A percentile compares a stretch with the other conserved stretches of the same genome.
phyloP scores from a whole-genome alignment of 30 jellyfish, hydroid and myxozoan species.

The Pelagia noctiluca region DNA sequence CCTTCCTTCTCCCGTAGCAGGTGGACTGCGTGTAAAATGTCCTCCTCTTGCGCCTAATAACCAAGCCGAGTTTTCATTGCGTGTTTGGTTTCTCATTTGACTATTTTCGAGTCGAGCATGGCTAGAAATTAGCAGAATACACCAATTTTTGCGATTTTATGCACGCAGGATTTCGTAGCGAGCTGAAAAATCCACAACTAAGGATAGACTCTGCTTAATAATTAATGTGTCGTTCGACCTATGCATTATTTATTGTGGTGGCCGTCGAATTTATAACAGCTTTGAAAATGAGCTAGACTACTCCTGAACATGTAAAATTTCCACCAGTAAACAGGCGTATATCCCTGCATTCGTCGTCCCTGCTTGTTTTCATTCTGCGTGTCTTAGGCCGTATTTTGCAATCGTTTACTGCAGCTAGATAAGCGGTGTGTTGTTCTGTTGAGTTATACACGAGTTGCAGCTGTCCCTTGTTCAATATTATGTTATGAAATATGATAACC shows the following conservation, averaged over 20 bases:
- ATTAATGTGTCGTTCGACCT: conserved; percentile 54
- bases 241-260: conserved; percentile 62
- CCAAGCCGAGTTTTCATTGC: neutral
- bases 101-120: neutral
- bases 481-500: too few species aligned
- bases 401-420: too few species aligned
- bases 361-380: too few species aligned
- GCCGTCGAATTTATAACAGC: conserved; percentile 45
- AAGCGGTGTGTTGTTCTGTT: too few species aligned
- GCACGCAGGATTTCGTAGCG: conserved; percentile 20
- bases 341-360: neutral
- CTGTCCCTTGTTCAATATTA: too few species aligned
- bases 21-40: neutral
- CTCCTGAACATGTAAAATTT: neutral
- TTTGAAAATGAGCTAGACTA: conserved; percentile 42
- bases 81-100: neutral
- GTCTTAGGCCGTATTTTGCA: too few species aligned
- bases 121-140: neutral
- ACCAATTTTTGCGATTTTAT: conserved; percentile 35
- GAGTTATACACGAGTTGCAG: too few species aligned
- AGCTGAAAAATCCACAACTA: conserved; percentile 37
- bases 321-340: neutral
- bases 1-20: neutral
- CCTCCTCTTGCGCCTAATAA: neutral
- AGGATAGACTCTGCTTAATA: conserved; percentile 63